Evolutionary conservation across 2,888 invertebrate species (phyloP).

Genomic region (Tuberolachnus salignus): DNA sequence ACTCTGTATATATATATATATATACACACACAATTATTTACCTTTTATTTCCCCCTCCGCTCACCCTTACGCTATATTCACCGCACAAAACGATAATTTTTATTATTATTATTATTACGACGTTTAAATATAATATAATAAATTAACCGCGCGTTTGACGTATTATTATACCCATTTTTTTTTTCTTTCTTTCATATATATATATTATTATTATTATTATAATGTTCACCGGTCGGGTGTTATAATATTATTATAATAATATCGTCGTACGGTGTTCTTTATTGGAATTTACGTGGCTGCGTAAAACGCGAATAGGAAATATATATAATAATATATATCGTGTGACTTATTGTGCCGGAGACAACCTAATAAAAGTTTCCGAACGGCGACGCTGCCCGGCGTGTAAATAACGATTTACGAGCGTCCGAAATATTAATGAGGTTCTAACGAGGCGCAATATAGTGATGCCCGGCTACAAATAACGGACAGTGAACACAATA

Average conservation of each 20-base stretch:
- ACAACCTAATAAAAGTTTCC: conserved; percentile 52
- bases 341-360: conserved; percentile 13
- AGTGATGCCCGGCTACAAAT: too few relatives aligned
- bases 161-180: background rate
- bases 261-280: conserved; percentile 11
- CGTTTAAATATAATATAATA: conserved; percentile 27
- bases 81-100: conserved; percentile 28
- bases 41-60: background rate
- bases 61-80: background rate
- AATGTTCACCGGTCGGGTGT: too few relatives aligned
- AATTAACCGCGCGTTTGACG: conserved; percentile 46
- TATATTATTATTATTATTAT: conserved; percentile 8
- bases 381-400: background rate
- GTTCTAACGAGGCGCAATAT: conserved; percentile 29
- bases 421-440: conserved; percentile 49
- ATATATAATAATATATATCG: background rate
- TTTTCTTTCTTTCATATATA: background rate
- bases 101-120: conserved; percentile 44
- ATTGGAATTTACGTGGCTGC: conserved; percentile 38
- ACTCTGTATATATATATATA: conserved; percentile 25
- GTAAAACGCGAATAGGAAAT: conserved; percentile 19
- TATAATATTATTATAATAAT: too few relatives aligned
- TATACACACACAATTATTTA: conserved; percentile 29
- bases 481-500: too few relatives aligned
- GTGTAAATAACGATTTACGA: conserved; percentile 43